Base-by-base conservation (phyloP, 1,140 invertebrate genomes). In the Akabosia matsudoensis region DNA sequence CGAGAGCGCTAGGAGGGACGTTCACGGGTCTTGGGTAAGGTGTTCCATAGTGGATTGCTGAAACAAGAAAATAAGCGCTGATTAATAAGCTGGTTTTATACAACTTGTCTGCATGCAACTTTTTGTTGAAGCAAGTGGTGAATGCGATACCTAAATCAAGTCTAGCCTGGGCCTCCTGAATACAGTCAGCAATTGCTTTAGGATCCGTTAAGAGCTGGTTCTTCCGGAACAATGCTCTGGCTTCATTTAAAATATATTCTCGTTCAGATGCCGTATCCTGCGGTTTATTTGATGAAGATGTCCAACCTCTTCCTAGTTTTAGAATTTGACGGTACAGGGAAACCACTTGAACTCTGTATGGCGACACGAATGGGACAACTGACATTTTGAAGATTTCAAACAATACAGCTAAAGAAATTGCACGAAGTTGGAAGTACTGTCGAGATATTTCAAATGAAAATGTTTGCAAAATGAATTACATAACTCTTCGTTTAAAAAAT, bases 11-110 rank as follows among this genome's bases (percentile, higher is more conserved):
- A 18, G 81, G 81, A 30, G 79, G 81, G 0, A 83, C 71, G 70
- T 82, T 82, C 0, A 82, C 81, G 0, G 82, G 82, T 26, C 82
- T 28, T 31, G 82, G 82, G 67, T 82, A 83, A 24, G 82, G 82
- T 16, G 78, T 83, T 16, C 52, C 31, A 64, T 82, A 83, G 73
- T 83, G 82, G 2, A 80, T 28, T 26, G 82, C 82, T 82, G 70
- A 37, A 77, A 80, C 10, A 4, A 64, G 22, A 1, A 33, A 73
- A 37, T 33, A 72, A 26, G 33, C n/a, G n/a, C n/a, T n/a, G n/a
- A n/a, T 16, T 1, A 70, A 16, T 1, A 28, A 76, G 24, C 64
- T 2, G 16, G 1, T 18, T 70, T 56, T 18, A 16, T 31, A 14
- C 37, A 0, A 16, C 24, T 14, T 33, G 24, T 14, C 34, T 67